Evolutionary conservation across 2,888 invertebrate genomes (phyloP), one percentile per base, ranked within the genome.

Genomic region (Teleiodes luculella): DNA sequence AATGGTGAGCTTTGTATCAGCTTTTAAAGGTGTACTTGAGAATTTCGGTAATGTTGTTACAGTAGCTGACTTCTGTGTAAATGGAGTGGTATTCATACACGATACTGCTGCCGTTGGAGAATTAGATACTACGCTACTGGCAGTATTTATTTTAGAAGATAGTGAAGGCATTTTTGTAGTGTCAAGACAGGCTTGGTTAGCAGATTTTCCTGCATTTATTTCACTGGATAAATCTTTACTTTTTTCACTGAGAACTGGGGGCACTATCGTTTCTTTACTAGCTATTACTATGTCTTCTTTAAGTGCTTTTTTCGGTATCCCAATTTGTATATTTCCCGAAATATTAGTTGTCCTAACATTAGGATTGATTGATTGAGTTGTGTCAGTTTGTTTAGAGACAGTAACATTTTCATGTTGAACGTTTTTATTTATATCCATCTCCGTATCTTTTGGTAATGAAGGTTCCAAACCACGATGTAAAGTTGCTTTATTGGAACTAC

Each of bases 241-340:
- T 49, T 68, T 20, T 48, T 53, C 13, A 18, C 7, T 6, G 6
- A 24, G 3, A 6, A 24, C 6, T 24, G 3, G 3, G 6, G 24
- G 3, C 3, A 6, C 3, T 4, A 6, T n/a, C 1, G 33, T 20
- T 11, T 11, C 1, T 35, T 35, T 35, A n/a, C n/a, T 35, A 36
- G 7, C 20, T 56, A 14, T 11, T 16, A 14, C 3, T 31, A 31
- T 54, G 47, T 70, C 69, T 43, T 69, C 71, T 24, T 62, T 53
- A 48, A 65, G 59, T 33, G 70, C 55, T 52, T 67, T 70, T 60
- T 76, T 78, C 68, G 81, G 78, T 14, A 72, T 69, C 49, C 74
- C 74, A 58, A 80, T 61, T 58, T 74, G 71, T 64, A 74, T 83
- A 47, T 31, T 64, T 18, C 58, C 64, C 51, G 24, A 13, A 6